A percentile compares a stretch with the other conserved stretches of the same genome.
These are phyloP conservation scores for Tauraco hartlaubi DNA, from an alignment of 2,797 vertebrate genomes.

Conservation along the genomic window DNA sequence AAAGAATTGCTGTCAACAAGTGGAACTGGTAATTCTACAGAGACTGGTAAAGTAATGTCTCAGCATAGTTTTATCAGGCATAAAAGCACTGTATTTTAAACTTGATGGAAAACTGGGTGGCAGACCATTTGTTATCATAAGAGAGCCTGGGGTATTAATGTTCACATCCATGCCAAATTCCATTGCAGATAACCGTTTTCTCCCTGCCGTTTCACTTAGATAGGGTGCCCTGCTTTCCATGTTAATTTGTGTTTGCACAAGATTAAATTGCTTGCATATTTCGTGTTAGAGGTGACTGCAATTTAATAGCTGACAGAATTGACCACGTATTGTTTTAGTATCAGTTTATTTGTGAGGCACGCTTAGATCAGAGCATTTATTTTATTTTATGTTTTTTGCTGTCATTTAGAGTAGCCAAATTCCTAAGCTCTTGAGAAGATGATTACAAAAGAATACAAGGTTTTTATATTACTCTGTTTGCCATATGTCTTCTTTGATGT, in stretches of 20 bases:
- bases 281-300: background rate
- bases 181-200: background rate
- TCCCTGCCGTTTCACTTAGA: background rate
- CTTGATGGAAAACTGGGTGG: background rate
- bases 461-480: background rate
- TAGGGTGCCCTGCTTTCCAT: background rate
- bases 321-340: background rate
- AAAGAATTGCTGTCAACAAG: background rate
- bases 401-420: background rate
- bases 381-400: background rate
- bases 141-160: background rate
- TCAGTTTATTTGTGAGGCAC: background rate
- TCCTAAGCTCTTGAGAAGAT: background rate
- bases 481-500: background rate
- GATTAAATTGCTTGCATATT: slow-evolving; percentile 12
- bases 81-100: background rate
- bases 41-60: background rate
- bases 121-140: background rate
- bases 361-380: background rate
- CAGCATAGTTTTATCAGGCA: background rate
- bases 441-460: background rate
- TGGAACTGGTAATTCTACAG: background rate
- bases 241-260: background rate
- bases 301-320: background rate
- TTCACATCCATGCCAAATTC: background rate